Evolutionary conservation across 64 coral and sea anemone genomes (phyloP).

Genomic region (Porites lutea): DNA sequence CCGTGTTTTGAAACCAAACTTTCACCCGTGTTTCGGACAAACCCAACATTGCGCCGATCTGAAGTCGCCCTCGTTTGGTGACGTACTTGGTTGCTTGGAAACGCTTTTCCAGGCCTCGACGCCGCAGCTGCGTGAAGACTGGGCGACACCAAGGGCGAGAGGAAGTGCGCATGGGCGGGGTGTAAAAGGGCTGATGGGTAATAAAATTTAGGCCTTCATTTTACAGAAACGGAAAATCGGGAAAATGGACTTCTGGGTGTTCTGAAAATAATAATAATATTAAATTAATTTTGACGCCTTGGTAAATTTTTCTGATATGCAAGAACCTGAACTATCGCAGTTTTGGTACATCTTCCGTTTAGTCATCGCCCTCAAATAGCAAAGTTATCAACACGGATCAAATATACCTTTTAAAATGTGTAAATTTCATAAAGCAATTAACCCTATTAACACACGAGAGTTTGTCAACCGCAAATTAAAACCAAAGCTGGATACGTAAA

Average conservation of each 20-base stretch:
- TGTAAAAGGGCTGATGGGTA: not conserved
- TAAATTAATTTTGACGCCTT: no score
- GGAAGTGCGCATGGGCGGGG: constrained; percentile 9
- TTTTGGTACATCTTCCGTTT: no score
- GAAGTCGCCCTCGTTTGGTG: constrained; percentile 58
- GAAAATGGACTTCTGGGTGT: not conserved
- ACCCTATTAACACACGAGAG: no score
- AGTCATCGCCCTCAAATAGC: no score
- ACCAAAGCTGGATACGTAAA: no score
- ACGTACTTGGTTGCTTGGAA: constrained; percentile 65
- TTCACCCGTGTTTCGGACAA: constrained; percentile 67
- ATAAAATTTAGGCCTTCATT: not conserved
- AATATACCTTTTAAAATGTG: no score
- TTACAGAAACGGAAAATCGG: not conserved
- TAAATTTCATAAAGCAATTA: no score
- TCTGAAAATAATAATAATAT: not conserved
- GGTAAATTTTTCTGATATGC: no score
- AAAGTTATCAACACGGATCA: no score
- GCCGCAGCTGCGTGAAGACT: constrained; percentile 60
- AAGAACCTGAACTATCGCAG: no score
- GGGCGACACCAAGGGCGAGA: constrained; percentile 58
- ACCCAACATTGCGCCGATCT: constrained; percentile 63
- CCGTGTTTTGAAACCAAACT: constrained; percentile 70
- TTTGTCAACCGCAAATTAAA: no score
- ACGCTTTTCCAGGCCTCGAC: constrained; percentile 60